Evolutionary conservation across 1,140 invertebrate genomes (phyloP), one percentile per base, ranked within the genome.

Genomic region (Anadara kagoshimensis): DNA sequence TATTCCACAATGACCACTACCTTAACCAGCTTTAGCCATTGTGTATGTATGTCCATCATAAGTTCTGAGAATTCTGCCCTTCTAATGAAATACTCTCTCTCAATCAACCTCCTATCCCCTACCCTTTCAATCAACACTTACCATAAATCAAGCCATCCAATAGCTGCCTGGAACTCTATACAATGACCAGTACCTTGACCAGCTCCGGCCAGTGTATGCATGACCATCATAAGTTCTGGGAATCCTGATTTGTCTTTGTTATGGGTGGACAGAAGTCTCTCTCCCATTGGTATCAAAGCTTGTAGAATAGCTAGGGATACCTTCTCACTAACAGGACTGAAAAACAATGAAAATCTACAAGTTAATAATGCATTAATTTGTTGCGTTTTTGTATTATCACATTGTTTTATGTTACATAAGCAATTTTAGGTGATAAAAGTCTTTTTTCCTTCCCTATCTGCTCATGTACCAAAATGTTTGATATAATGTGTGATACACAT

Each of bases 201-300:
- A 43, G 94, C 94, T 85, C 95, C 94, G 0, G 96, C 96, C 67
- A 98, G 88, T 3, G 93, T 95, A 4, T 94, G 94, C 89, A 91
- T 89, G 7, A 96, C 93, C 74, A 93, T 92, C 91, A 98, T 93
- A 16, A 97, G 90, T 83, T 95, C 94, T 10, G 94, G 92, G 83
- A 96, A 95, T 36, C 94, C 94, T 53, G 92, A 90, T 1, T 92
- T 93, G 84, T 95, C 94, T 36, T 93, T 59, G 91, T 89, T 7
- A 91, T 90, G 5, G 91, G 91, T 22, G 94, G 78, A 73, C 43
- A 88, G 87, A n/a, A 95, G 89, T 10, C 93, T 91, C 58, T 92
- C 92, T 1, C 93, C 94, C 81, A 96, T 91, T 51, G 94, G 93
- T 62, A 97, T 92, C 1, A 97, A 88, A 0, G 94, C 93, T 75